Evolutionary conservation across 2,888 invertebrate genomes (phyloP).

Genomic region (Andrena praecox): DNA sequence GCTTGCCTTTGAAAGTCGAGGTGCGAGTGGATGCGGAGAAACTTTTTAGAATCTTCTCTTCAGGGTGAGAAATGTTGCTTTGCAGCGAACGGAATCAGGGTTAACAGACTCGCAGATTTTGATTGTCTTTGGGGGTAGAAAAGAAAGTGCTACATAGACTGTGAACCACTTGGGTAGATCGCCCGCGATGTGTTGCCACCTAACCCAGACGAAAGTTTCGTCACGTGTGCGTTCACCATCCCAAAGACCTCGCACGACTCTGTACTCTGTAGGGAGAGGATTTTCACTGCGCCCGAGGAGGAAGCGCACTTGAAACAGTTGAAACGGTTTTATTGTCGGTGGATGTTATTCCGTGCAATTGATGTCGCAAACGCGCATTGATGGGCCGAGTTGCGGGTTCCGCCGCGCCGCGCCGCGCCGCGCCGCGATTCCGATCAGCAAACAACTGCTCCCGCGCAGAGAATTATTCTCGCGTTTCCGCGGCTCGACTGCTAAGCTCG

Average conservation of each 20-base stretch:
- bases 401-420: no score
- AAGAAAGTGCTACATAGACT: no score
- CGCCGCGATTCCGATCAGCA: constrained; percentile 34
- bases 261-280: not conserved
- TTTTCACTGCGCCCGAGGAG: not conserved
- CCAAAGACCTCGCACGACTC: not conserved
- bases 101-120: constrained; percentile 4
- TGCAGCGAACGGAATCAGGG: not conserved
- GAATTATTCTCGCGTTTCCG: constrained; percentile 45
- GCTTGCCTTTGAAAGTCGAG: no score
- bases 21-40: no score
- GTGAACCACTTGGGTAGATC: not conserved
- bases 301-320: not conserved
- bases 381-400: constrained; percentile 21
- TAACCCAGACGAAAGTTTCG: not conserved
- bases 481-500: not conserved
- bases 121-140: not conserved
- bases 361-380: constrained; percentile 27
- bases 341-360: constrained; percentile 21
- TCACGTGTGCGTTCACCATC: constrained; percentile 22
- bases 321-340: constrained; percentile 6
- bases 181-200: not conserved
- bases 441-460: constrained; percentile 23
- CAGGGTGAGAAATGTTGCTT: no score
- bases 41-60: no score